These are phyloP conservation scores for Eonycteris spelaea DNA, from an alignment of 2,113 vertebrate genomes.

Conservation along the genomic window DNA sequence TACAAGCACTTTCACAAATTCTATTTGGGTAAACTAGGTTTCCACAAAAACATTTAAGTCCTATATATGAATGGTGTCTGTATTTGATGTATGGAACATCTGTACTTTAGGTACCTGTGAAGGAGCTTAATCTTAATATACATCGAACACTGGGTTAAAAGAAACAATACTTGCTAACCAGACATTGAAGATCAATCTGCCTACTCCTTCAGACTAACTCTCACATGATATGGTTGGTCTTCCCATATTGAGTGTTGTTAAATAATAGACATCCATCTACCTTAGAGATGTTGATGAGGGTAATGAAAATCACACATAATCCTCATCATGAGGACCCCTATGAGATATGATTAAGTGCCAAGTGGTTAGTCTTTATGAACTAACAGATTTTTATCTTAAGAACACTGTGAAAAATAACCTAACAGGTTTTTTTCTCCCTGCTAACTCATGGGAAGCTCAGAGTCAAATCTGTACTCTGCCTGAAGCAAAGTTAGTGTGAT, in stretches of 20 bases:
- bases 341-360: not conserved
- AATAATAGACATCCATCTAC: not conserved
- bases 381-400: not conserved
- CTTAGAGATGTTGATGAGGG: not conserved
- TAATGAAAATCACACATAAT: not conserved
- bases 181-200: not conserved
- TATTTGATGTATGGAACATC: not conserved
- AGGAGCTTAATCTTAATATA: not conserved
- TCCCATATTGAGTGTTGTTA: not conserved
- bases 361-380: not conserved
- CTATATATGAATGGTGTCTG: not conserved
- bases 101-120: not conserved
- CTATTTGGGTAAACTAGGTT: not conserved
- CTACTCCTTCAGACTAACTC: not conserved
- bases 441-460: not conserved
- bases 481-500: not conserved
- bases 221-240: not conserved
- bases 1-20: not conserved
- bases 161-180: not conserved
- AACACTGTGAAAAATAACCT: constrained; percentile 20
- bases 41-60: constrained; percentile 16
- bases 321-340: not conserved
- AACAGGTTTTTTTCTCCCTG: not conserved
- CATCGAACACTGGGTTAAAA: not conserved
- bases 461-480: not conserved